Evolutionary conservation across 1,140 invertebrate genomes (phyloP).

Genomic region (Uloborus diversus): DNA sequence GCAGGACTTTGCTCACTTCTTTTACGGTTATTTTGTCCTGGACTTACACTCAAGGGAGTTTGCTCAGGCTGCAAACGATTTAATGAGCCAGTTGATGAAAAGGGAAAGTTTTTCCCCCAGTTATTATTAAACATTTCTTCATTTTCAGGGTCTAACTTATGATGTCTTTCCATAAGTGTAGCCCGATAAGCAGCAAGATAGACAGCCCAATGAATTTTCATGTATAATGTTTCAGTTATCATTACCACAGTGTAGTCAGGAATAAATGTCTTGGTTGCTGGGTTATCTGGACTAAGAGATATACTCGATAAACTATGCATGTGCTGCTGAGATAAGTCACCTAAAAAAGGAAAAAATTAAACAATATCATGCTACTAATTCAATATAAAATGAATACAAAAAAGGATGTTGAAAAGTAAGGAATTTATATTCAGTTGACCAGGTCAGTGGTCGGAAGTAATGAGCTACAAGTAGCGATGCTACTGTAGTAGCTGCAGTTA

Average conservation of each 20-base stretch:
- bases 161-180: slow-evolving; percentile 58
- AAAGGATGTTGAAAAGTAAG: too few species aligned
- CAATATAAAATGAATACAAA: not conserved
- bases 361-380: not conserved
- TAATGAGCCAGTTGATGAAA: slow-evolving; percentile 35
- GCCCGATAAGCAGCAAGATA: slow-evolving; percentile 60
- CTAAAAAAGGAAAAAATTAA: slow-evolving; percentile 14
- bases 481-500: too few species aligned
- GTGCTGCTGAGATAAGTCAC: slow-evolving; percentile 27
- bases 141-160: slow-evolving; percentile 38
- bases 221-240: slow-evolving; percentile 64
- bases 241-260: slow-evolving; percentile 87
- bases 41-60: not conserved
- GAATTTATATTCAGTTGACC: too few species aligned
- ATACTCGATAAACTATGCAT: slow-evolving; percentile 38
- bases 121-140: slow-evolving; percentile 46
- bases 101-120: slow-evolving; percentile 29
- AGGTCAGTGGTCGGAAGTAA: too few species aligned
- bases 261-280: slow-evolving; percentile 72
- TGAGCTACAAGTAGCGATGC: too few species aligned
- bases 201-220: slow-evolving; percentile 60
- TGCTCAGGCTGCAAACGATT: slow-evolving; percentile 22
- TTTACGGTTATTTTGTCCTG: slow-evolving; percentile 4
- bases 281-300: slow-evolving; percentile 22
- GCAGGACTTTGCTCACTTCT: slow-evolving; percentile 10